phyloP scores from a whole-genome alignment of 2,888 invertebrate species.

The Dryobota labecula region DNA sequence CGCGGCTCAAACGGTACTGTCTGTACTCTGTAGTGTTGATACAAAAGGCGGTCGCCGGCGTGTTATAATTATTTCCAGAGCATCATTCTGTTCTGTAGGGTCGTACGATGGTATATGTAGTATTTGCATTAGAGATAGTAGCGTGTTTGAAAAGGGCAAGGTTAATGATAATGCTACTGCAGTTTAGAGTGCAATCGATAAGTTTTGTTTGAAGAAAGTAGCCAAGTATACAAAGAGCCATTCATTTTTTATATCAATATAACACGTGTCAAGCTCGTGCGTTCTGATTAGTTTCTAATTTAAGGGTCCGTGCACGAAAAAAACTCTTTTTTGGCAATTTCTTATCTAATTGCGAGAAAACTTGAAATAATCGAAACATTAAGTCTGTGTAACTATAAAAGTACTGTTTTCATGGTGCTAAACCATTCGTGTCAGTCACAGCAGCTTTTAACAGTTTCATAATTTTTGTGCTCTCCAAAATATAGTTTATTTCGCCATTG shows the following conservation, averaged over 20 bases:
- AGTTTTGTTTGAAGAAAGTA: slow-evolving; percentile 6
- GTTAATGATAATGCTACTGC: slow-evolving; percentile 26
- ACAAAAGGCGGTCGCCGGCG: slow-evolving; percentile 29
- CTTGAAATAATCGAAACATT: no score
- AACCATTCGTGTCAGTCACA: no score
- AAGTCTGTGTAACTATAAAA: no score
- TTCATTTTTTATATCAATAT: not conserved
- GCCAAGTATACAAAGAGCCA: not conserved
- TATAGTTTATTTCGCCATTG: no score
- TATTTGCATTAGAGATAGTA: slow-evolving; percentile 4
- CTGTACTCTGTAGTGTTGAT: slow-evolving; percentile 44
- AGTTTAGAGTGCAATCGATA: slow-evolving; percentile 17
- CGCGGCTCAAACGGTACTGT: slow-evolving; percentile 67
- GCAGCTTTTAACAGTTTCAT: no score
- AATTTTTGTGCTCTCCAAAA: no score
- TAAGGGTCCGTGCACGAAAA: no score
- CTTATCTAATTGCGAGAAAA: no score
- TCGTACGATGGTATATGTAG: not conserved
- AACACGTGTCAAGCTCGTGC: not conserved
- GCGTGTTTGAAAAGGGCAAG: slow-evolving; percentile 39
- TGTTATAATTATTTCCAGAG: slow-evolving; percentile 72
- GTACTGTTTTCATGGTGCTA: no score
- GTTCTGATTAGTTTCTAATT: not conserved
- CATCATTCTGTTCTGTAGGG: slow-evolving; percentile 34
- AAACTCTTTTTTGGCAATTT: no score